Base-by-base conservation (phyloP, 2,113 vertebrate genomes). In the Rhynchopsitta pachyrhyncha region DNA sequence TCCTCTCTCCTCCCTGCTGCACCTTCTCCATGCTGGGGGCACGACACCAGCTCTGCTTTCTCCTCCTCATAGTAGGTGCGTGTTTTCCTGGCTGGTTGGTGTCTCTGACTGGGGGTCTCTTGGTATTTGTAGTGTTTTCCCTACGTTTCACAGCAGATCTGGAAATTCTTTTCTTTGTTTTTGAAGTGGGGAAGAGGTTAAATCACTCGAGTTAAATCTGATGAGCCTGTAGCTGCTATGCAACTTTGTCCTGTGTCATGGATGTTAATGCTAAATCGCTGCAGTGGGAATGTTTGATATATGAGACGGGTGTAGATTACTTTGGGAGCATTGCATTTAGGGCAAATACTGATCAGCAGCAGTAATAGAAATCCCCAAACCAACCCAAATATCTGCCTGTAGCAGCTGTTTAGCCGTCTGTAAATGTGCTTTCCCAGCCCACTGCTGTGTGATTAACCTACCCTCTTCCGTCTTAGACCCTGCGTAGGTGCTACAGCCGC, bases 401-500 rank as follows among this genome's bases (percentile, higher is more conserved):
- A 95, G 95, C 78, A 93, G 93, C 95, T 49, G 7, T 89, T 87
- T 94, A 95, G 69, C 82, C 97, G 91, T 89, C 92, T 97, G 93
- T 93, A 62, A 39, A 69, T 95, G 77, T 83, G 75, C 73, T 74
- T 27, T 6, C 9, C 77, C 71, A 29, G 31, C 68, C 63, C 47
- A 25, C 60, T 35, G 42, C 69, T 55, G 18, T 88, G 80, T 50
- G 92, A 75, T 53, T 91, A 92, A 97, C 49, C 41, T 14, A 82
- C 41, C 31, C 42, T 88, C 94, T 90, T 94, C 79, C 97, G 50
- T 97, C 90, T 83, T 96, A 99, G 99, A 99, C 99, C 41, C 98
- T 99, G 29, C 98, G 99, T 82, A 98, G 99, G 95, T 99, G 99
- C 97, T 99, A 99, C 98, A 99, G 99, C 98, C 99, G 99, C 1